These are phyloP conservation scores for Conopomorpha cramerella DNA, from an alignment of 1,140 invertebrate genomes.

Conservation along the genomic window DNA sequence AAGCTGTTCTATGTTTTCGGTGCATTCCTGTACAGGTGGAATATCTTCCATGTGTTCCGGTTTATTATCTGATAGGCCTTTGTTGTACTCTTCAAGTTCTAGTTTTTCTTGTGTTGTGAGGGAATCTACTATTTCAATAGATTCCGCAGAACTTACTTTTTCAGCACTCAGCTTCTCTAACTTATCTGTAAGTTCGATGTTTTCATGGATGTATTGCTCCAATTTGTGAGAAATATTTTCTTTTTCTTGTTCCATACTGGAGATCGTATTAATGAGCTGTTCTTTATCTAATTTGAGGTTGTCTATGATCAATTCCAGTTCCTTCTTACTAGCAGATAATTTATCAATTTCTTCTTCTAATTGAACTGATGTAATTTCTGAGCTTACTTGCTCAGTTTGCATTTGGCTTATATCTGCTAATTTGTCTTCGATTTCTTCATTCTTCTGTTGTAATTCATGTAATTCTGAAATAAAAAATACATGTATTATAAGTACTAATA, in stretches of 20 bases:
- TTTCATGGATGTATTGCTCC: conserved; percentile 67
- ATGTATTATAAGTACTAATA: too few species aligned
- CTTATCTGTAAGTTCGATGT: conserved; percentile 69
- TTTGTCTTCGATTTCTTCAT: conserved; percentile 64
- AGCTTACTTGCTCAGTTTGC: conserved; percentile 65
- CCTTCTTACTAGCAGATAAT: conserved; percentile 51
- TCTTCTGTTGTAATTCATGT: conserved; percentile 61
- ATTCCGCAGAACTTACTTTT: conserved; percentile 70
- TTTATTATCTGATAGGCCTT: conserved; percentile 23
- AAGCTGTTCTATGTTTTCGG: conserved; percentile 59
- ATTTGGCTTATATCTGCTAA: conserved; percentile 61
- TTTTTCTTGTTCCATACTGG: conserved; percentile 63
- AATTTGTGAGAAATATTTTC: conserved; percentile 62
- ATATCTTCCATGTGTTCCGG: conserved; percentile 12
- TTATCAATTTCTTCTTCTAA: conserved; percentile 70
- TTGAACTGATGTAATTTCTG: conserved; percentile 74
- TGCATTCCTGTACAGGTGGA: conserved; percentile 44
- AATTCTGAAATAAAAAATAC: conserved; percentile 54
- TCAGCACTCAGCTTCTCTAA: conserved; percentile 68
- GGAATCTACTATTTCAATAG: conserved; percentile 71
- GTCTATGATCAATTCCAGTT: conserved; percentile 59
- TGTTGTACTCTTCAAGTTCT: conserved; percentile 61
- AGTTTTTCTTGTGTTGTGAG: conserved; percentile 67
- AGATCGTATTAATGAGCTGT: conserved; percentile 55
- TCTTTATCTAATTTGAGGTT: conserved; percentile 59